Evolutionary conservation across 2,888 invertebrate genomes (phyloP).

Genomic region (Sclerodermus sp.): DNA sequence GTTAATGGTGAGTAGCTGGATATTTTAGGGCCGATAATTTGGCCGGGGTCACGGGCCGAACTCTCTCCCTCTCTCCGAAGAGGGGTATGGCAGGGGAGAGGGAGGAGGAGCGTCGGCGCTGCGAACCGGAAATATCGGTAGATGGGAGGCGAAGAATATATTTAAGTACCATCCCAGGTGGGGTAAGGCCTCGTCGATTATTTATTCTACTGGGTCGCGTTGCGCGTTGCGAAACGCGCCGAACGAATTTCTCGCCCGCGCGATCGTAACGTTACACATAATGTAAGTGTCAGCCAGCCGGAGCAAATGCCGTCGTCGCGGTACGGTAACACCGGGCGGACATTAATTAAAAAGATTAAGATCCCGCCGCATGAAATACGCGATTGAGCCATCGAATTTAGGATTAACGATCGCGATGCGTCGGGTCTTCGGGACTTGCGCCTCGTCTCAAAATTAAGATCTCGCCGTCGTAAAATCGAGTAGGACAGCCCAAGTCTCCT

Average conservation of each 20-base stretch:
- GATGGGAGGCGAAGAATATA: conserved; percentile 28
- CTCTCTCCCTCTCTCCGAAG: neutral
- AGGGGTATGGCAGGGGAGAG: too few relatives aligned
- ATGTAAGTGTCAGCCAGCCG: too few relatives aligned
- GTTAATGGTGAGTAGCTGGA: conserved; percentile 28
- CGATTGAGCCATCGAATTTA: neutral
- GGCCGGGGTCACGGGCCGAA: conserved; percentile 23
- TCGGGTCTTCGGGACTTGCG: neutral
- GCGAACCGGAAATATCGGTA: conserved; percentile 8
- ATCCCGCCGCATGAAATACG: neutral
- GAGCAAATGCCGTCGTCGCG: too few relatives aligned
- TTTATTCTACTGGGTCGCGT: conserved; percentile 19
- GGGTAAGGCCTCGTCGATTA: conserved; percentile 24
- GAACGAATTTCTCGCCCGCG: conserved; percentile 6
- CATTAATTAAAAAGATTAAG: neutral
- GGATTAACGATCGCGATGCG: neutral
- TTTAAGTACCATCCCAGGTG: conserved; percentile 22
- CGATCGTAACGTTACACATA: too few relatives aligned
- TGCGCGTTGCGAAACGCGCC: conserved; percentile 12
- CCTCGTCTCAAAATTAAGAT: neutral
- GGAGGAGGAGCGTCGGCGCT: conserved; percentile 9
- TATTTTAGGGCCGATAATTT: conserved; percentile 33
- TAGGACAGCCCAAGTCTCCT: neutral
- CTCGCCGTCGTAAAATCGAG: neutral
- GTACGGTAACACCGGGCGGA: neutral